phyloP scores from a whole-genome alignment of 2,113 vertebrate species.

The Mastomys natalensis region DNA sequence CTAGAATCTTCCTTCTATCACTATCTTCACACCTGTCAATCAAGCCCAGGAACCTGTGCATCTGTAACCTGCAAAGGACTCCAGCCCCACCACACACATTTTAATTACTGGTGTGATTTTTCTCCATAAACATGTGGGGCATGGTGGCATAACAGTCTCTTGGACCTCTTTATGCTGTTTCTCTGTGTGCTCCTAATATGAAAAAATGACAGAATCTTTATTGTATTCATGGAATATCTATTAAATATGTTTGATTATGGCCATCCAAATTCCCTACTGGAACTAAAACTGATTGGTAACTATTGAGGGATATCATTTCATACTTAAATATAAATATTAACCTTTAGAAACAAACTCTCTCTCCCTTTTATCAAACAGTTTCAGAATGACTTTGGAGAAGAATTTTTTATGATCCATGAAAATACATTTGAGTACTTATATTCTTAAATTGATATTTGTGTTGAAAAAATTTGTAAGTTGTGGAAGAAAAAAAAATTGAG shows the following conservation, averaged over 20 bases:
- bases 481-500: neutral
- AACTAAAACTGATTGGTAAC: neutral
- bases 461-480: neutral
- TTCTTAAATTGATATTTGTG: neutral
- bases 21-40: neutral
- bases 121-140: neutral
- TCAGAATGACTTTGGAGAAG: neutral
- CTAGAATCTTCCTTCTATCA: neutral
- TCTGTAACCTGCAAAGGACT: too few relatives aligned
- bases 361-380: neutral
- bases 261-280: neutral
- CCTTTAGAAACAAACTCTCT: neutral
- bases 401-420: neutral
- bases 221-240: neutral
- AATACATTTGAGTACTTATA: neutral
- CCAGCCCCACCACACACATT: neutral
- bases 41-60: too few relatives aligned
- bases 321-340: constrained; percentile 8
- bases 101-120: neutral
- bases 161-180: neutral
- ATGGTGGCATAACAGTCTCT: rapidly evolving
- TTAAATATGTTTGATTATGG: neutral
- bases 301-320: neutral
- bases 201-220: neutral
- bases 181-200: neutral